Conservation (phyloP, 2,113 vertebrate genomes). For the Jacana jacana region DNA sequence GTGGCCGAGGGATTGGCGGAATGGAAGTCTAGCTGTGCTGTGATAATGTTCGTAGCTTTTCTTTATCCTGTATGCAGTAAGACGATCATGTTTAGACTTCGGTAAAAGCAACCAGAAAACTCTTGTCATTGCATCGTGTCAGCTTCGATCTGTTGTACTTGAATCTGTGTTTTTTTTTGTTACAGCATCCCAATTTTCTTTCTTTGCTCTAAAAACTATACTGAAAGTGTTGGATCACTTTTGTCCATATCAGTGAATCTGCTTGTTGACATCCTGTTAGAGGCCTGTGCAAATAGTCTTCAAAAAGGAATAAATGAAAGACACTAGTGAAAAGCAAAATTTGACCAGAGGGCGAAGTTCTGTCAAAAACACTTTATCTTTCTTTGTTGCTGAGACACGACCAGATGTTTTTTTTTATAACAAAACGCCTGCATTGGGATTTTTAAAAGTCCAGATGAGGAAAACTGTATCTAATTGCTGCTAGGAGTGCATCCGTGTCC, state of each 20-base stretch:
- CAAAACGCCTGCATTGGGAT: neutral
- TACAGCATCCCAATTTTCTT: neutral
- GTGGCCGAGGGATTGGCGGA: neutral
- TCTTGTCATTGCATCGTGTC: neutral
- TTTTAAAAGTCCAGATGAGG: conserved; percentile 43
- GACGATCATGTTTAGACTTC: neutral
- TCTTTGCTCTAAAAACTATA: neutral
- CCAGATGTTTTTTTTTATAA: conserved; percentile 64
- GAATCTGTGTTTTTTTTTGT: neutral
- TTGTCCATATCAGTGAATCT: conserved; percentile 8
- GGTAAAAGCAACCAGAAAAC: neutral
- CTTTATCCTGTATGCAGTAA: neutral
- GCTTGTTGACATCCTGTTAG: conserved; percentile 8
- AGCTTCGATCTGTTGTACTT: neutral
- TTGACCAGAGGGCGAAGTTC: conserved; percentile 49
- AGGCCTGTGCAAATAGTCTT: conserved; percentile 10
- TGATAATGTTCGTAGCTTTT: neutral
- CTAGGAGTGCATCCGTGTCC: neutral
- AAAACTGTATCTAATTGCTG: conserved; percentile 46
- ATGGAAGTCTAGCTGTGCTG: neutral
- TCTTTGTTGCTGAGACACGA: conserved; percentile 30
- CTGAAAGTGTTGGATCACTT: neutral
- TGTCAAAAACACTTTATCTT: conserved; percentile 59
- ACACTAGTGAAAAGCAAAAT: neutral
- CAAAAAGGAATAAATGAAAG: conserved; percentile 48